Conservation (phyloP, 2,113 vertebrate species). For the Thunnus thynnus region DNA sequence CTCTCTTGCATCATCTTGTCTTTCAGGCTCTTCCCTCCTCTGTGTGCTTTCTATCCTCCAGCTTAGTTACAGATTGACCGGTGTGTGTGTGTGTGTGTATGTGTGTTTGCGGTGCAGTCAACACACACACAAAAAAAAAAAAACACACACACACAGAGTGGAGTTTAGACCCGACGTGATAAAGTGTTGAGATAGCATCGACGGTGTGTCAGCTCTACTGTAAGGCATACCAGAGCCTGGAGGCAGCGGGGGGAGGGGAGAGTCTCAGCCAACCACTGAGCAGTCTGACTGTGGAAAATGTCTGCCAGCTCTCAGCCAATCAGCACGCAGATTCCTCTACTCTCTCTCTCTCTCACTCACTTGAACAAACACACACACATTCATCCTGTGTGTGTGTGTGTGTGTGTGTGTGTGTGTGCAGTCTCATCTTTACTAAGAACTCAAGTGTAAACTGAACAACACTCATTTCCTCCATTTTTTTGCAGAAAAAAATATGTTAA, state of each 20-base stretch:
- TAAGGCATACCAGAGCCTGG: constrained; percentile 57
- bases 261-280: constrained; percentile 62
- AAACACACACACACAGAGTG: not conserved
- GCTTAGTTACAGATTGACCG: constrained; percentile 56
- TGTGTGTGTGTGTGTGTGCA: not conserved
- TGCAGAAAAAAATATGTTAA: too few species aligned
- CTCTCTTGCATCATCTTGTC: constrained; percentile 52
- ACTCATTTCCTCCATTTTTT: too few species aligned
- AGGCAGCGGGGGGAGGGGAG: constrained; percentile 49
- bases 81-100: constrained; percentile 12
- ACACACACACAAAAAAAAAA: too few species aligned
- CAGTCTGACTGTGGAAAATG: constrained; percentile 52
- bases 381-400: not conserved
- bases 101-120: not conserved
- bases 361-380: constrained; percentile 29
- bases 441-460: too few species aligned
- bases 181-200: constrained; percentile 75
- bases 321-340: constrained; percentile 57
- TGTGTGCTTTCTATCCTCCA: not conserved
- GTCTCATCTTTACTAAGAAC: not conserved
- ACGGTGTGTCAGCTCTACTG: constrained; percentile 63
- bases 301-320: constrained; percentile 73
- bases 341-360: not conserved
- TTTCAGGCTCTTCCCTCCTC: constrained; percentile 14
- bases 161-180: constrained; percentile 73